Conservation (phyloP, 2,113 vertebrate species). For the Butorides virescens region DNA sequence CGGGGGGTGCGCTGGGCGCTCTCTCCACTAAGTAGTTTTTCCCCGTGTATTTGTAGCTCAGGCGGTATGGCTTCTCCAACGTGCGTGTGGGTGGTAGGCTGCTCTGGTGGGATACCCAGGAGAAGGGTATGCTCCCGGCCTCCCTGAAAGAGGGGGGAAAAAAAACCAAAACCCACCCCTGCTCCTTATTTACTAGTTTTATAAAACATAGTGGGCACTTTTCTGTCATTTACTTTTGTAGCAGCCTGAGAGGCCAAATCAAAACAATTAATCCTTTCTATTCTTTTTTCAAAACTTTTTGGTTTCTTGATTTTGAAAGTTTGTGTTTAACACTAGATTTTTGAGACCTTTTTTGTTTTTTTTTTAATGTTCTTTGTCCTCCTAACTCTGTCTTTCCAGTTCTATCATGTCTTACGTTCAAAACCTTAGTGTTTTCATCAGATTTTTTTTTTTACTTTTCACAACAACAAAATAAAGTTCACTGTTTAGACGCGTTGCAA, state of each 20-base stretch:
- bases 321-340: neutral
- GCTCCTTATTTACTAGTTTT: neutral
- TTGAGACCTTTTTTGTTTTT: neutral
- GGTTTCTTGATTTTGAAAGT: neutral
- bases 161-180: fast-evolving
- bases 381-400: neutral
- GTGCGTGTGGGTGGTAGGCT: fast-evolving
- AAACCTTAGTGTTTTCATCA: neutral
- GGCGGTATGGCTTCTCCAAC: fast-evolving
- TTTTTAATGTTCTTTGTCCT: neutral
- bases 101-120: neutral
- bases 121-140: neutral
- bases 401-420: neutral
- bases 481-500: neutral
- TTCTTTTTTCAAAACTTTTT: neutral
- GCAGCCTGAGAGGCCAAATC: neutral
- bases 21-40: neutral
- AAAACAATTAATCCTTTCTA: neutral
- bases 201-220: fast-evolving
- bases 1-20: neutral
- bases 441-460: neutral
- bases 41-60: neutral
- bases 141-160: neutral
- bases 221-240: neutral
- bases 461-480: neutral